Conservation (phyloP, 1,140 invertebrate genomes). For the Heliconius nattereri region DNA sequence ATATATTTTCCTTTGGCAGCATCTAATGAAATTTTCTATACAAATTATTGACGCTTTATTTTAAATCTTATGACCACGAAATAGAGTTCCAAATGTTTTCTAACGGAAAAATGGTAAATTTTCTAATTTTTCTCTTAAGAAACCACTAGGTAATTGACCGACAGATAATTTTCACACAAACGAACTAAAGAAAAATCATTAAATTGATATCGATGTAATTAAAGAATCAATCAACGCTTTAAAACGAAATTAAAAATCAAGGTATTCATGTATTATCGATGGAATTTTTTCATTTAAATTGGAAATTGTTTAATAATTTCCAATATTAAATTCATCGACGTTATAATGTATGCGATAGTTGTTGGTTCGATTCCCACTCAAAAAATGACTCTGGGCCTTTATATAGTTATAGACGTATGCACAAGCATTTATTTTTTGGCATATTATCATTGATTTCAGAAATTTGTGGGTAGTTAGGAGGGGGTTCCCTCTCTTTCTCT, state of each 20-base stretch:
- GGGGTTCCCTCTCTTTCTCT: too few relatives aligned
- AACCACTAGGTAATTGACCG: conserved; percentile 22
- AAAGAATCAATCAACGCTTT: conserved; percentile 1
- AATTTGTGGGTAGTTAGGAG: too few relatives aligned
- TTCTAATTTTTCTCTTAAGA: conserved; percentile 29
- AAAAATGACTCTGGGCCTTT: too few relatives aligned
- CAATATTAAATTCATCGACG: neutral
- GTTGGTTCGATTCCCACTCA: too few relatives aligned
- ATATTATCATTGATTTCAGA: too few relatives aligned
- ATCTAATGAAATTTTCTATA: neutral
- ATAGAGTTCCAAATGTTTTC: conserved; percentile 8
- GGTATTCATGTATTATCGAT: conserved; percentile 3
- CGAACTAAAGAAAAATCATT: conserved; percentile 16
- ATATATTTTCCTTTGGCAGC: neutral
- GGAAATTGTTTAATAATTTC: neutral
- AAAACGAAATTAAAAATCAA: conserved; percentile 23
- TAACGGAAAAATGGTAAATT: neutral
- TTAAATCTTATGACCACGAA: neutral
- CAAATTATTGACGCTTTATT: neutral
- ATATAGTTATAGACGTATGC: too few relatives aligned
- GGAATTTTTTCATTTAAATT: neutral
- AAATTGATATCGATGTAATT: conserved; percentile 27
- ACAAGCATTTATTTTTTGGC: too few relatives aligned
- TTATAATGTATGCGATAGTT: neutral
- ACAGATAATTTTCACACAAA: conserved; percentile 28